These are phyloP conservation scores for Mobula birostris DNA, from an alignment of 2,113 vertebrate species.

Conservation along the genomic window DNA sequence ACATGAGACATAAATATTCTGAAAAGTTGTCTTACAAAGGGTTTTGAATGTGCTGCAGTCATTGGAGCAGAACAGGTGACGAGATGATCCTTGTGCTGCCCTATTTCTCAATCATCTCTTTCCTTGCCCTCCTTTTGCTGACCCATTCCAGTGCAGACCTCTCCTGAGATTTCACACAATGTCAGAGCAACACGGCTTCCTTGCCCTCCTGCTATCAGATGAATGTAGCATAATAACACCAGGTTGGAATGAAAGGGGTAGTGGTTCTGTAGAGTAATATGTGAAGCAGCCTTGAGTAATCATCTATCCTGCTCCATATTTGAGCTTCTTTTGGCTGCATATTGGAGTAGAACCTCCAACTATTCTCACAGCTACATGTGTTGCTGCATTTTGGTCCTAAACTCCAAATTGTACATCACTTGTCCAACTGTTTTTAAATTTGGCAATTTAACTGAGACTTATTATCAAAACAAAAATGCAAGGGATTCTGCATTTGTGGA, in stretches of 20 bases:
- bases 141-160: background rate
- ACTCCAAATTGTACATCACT: background rate
- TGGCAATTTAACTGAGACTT: background rate
- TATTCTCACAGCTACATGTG: background rate
- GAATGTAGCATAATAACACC: background rate
- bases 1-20: no score
- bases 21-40: background rate
- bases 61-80: background rate
- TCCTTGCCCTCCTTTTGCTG: background rate
- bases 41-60: background rate
- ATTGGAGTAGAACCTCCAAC: background rate
- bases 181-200: background rate
- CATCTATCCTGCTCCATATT: background rate
- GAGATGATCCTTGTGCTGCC: background rate
- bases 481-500: no score
- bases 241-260: background rate
- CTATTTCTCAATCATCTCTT: background rate
- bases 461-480: background rate
- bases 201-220: background rate
- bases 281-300: background rate
- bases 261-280: background rate
- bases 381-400: background rate
- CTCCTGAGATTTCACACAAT: background rate
- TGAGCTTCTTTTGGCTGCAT: background rate
- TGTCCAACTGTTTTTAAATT: background rate